Evolutionary conservation across 1,140 invertebrate genomes (phyloP), one percentile per base, ranked within the genome.

Genomic region (Listronotus bonariensis): DNA sequence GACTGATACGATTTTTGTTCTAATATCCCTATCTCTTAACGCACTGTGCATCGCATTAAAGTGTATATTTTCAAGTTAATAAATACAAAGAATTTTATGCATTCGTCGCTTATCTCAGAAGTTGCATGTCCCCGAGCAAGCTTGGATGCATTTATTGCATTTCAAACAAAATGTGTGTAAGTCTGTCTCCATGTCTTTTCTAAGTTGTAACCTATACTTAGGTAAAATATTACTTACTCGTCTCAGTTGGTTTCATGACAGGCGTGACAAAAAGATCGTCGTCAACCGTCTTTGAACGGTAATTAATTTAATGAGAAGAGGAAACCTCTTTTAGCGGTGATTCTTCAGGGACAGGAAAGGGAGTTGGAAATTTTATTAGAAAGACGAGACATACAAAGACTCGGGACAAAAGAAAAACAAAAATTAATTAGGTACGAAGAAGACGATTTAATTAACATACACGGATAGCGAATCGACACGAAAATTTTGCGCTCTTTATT

Each of bases 301-400:
- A 63, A 63, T 63, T 63, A 63, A 63, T 63, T 63, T 63, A 63
- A 63, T 63, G 60, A 63, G 60, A 55, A 63, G 49, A 63, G 60
- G 60, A 63, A 63, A 63, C 60, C 60, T 55, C 60, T 36, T 63
- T 63, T 55, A 40, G 18, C 49, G 60, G 42, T 40, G 51, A 48
- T 63, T 63, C 51, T 43, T 55, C 42, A 14, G 52, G 60, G 48
- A 61, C 46, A 38, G 60, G 43, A 46, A 63, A 62, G 38, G 31
- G 43, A 55, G 32, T 36, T 52, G 49, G 59, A 48, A 63, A 63
- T 45, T 63, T 55, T 63, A 55, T 55, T 63, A 55, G 59, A 17
- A 45, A 49, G 59, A 31, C 54, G 56, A 52, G 46, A 51, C 36
- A 26, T 10, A 36, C 34, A 32, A 57, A 15, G 8, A 12, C 11